Percentiles rank a stretch among this genome's conserved stretches.
Conservation (phyloP, 2,797 vertebrate species). For the Hypotaenidia philippensis region DNA sequence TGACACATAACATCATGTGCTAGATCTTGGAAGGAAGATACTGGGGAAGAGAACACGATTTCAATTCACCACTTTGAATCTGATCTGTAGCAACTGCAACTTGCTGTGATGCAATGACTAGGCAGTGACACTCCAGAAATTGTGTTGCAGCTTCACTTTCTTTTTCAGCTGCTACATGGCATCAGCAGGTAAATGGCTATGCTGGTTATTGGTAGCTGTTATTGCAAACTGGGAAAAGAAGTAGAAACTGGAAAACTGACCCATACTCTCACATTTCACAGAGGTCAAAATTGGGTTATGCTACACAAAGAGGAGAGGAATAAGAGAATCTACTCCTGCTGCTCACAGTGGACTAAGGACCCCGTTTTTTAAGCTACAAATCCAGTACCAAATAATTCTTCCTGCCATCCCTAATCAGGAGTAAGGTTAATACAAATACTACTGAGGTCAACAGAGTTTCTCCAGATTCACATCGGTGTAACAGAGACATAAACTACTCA, state of each 20-base stretch:
- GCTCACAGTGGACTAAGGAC: not conserved
- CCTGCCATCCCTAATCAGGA: not conserved
- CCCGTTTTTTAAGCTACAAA: not conserved
- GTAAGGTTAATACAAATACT: not conserved
- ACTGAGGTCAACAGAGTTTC: not conserved
- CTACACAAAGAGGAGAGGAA: not conserved
- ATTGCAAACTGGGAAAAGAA: not conserved
- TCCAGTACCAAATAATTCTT: not conserved
- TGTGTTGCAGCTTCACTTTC: not conserved
- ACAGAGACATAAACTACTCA: not conserved
- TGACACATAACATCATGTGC: not conserved
- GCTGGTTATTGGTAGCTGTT: not conserved
- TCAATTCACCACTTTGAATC: not conserved
- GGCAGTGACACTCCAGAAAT: not conserved
- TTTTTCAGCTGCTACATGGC: not conserved
- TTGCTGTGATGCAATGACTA: not conserved
- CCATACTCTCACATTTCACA: not conserved
- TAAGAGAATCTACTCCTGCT: not conserved
- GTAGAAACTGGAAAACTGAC: not conserved
- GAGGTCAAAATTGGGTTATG: not conserved
- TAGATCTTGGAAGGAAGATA: not conserved
- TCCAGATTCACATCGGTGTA: not conserved
- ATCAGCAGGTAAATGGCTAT: not conserved
- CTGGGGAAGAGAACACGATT: not conserved
- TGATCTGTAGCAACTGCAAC: not conserved